Evolutionary conservation across 2,797 vertebrate genomes (phyloP), one percentile per base, ranked within the genome.

Genomic region (Myripristis jacobus): DNA sequence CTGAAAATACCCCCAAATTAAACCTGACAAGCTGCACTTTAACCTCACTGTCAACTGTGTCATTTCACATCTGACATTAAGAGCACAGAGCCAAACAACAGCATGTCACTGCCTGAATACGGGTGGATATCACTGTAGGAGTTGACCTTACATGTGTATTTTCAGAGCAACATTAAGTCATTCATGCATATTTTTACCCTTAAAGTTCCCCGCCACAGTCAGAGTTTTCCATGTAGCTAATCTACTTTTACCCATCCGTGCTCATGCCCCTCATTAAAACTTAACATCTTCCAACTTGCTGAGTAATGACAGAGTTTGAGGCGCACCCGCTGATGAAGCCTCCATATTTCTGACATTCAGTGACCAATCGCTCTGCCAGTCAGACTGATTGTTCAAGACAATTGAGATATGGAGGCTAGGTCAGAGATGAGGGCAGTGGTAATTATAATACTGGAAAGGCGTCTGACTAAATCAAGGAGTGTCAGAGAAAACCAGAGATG

Each of bases 351-450:
- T 56, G 56, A 73, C 15, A 3, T 47, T 51, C 29, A n/a, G 60
- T 6, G 71, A 81, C 41, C 50, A 3, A 27, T 66, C 29, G 19
- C 61, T 41, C 66, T 76, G 79, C 62, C 79, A 75, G 73, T 87
- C 84, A 83, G 27, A 68, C 52, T 68, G 76, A 88, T 86, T 58
- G 73, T 67, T 77, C 18, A 10, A 55, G 86, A 87, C 75, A 22
- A 3, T 55, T 5, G 2, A 25, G 82, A 82, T 44, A 41, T 58
- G 52, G 59, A 21, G 43, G 60, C 22, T 57, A 69, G 75, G 77
- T 66, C 77, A 60, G 57, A 73, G 67, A 63, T 73, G 79, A 80
- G 77, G 74, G 51, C 58, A 3, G 61, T 29, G 55, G 60, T 77
- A 63, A 83, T 85, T 82, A 80, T 56, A 60, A 73, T 34, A 47